A percentile compares a stretch with the other conserved stretches of the same genome.
These are phyloP conservation scores for Mesitornis unicolor DNA, from an alignment of 2,113 vertebrate genomes.

Conservation along the genomic window DNA sequence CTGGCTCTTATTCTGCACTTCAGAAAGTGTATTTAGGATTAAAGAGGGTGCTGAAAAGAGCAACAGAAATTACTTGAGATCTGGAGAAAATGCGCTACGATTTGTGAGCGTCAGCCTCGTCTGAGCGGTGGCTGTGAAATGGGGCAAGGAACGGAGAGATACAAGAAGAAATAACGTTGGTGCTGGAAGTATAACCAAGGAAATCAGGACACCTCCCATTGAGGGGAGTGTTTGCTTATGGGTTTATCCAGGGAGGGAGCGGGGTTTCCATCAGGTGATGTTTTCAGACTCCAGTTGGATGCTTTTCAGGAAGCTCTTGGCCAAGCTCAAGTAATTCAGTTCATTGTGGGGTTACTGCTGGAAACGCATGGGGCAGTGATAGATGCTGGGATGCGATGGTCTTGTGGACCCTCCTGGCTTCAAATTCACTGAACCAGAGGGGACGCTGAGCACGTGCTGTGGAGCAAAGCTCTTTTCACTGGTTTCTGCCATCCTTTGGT, in stretches of 20 bases:
- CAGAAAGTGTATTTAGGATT: not conserved
- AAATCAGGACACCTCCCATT: not conserved
- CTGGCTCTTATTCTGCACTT: not conserved
- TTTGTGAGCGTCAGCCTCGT: not conserved
- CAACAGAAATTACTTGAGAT: not conserved
- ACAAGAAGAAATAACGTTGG: not conserved
- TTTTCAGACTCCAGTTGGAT: not conserved
- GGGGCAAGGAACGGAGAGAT: not conserved
- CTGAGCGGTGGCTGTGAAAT: not conserved
- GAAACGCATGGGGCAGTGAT: not conserved
- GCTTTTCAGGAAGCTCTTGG: not conserved
- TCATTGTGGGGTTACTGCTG: not conserved
- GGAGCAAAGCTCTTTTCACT: not conserved
- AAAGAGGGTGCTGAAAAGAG: not conserved
- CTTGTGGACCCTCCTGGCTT: not conserved
- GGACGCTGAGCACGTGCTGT: not conserved
- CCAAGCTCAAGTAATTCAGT: not conserved
- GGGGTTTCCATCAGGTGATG: not conserved
- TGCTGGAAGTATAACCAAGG: not conserved
- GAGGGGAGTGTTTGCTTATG: not conserved
- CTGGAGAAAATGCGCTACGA: not conserved
- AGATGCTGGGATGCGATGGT: not conserved
- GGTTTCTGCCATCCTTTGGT: not conserved
- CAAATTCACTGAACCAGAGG: not conserved
- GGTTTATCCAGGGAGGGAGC: not conserved